A percentile compares a stretch with the other conserved stretches of the same genome.
These are phyloP conservation scores for Tadarida brasiliensis DNA, from an alignment of 2,797 vertebrate species.

Conservation along the genomic window DNA sequence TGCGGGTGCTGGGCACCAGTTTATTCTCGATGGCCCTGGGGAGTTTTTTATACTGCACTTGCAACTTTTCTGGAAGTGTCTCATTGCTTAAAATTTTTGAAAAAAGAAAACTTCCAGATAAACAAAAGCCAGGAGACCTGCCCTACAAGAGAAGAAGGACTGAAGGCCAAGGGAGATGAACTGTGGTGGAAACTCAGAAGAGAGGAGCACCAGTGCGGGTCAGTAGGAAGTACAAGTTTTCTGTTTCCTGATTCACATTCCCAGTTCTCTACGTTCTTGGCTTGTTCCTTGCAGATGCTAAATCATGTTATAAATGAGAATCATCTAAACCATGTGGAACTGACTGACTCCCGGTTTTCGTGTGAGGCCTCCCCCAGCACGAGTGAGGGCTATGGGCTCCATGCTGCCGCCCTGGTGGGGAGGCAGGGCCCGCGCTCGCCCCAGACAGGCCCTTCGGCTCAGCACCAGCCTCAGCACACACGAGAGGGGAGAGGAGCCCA, in stretches of 20 bases:
- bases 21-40: not conserved
- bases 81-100: not conserved
- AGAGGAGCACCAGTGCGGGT: not conserved
- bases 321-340: too few relatives aligned
- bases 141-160: not conserved
- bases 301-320: too few relatives aligned
- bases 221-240: not conserved
- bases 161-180: too few relatives aligned
- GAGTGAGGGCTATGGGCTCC: not conserved
- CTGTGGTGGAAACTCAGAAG: not conserved
- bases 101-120: not conserved
- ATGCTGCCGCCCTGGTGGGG: not conserved
- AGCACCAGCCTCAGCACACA: not conserved
- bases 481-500: not conserved
- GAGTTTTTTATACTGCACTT: not conserved
- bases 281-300: not conserved
- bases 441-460: not conserved
- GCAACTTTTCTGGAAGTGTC: not conserved
- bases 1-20: not conserved
- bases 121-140: not conserved
- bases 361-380: not conserved
- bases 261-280: not conserved
- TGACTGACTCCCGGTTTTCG: not conserved
- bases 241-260: not conserved
- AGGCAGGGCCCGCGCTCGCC: not conserved